Conservation (phyloP, 2,797 vertebrate species). For the Mustela erminea region DNA sequence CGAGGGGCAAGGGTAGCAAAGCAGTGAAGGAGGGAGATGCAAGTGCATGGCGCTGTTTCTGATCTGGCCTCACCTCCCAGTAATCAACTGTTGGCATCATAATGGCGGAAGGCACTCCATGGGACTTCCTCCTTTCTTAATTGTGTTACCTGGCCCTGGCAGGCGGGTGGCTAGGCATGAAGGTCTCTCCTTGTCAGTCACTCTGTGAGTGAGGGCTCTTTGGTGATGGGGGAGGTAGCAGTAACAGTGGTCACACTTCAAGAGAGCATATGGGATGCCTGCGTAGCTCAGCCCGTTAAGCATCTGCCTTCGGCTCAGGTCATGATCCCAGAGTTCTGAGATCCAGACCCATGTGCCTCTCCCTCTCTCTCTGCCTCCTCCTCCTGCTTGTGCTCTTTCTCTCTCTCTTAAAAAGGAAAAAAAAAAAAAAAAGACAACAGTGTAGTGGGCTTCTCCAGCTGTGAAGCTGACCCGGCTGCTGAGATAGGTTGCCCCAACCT, state of each 20-base stretch:
- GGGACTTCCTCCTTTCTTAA: background rate
- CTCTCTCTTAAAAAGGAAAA: no score
- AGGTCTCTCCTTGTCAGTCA: background rate
- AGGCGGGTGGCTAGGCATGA: background rate
- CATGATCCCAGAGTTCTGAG: no score
- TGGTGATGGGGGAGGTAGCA: background rate
- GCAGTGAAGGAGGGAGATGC: background rate
- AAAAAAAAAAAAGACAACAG: no score
- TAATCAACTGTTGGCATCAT: background rate
- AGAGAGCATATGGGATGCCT: no score
- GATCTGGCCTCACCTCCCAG: background rate
- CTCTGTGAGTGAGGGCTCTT: background rate
- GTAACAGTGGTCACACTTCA: background rate
- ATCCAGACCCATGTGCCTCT: no score
- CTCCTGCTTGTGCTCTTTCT: no score
- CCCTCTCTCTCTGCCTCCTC: no score
- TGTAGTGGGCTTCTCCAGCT: background rate
- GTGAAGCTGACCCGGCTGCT: background rate
- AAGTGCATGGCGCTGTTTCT: background rate
- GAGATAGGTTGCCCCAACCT: background rate
- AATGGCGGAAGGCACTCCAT: background rate
- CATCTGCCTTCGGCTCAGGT: no score
- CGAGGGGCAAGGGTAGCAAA: background rate
- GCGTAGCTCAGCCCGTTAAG: no score
- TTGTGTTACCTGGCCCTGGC: background rate